phyloP scores from a whole-genome alignment of 1,140 invertebrate genomes.

The Choristoneura fumiferana region DNA sequence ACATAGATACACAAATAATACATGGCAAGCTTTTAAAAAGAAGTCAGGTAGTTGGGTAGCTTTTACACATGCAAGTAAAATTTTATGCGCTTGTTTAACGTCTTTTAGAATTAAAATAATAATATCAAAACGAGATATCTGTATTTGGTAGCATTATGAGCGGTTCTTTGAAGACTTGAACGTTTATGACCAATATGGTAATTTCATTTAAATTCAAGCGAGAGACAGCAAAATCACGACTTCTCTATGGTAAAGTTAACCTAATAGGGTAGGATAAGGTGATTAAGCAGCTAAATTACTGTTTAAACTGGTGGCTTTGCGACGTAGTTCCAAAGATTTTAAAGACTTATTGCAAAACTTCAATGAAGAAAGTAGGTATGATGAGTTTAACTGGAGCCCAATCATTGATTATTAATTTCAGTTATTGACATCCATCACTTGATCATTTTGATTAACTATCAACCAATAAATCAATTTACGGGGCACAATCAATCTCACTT shows the following conservation, averaged over 20 bases:
- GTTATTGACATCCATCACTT: conserved; percentile 4
- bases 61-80: background rate
- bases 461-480: conserved; percentile 8
- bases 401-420: background rate
- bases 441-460: conserved; percentile 7
- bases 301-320: background rate
- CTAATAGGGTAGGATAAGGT: background rate
- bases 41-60: no score
- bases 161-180: conserved; percentile 16
- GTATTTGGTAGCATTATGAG: background rate
- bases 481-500: conserved; percentile 7
- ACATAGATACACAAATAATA: no score
- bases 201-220: conserved; percentile 4
- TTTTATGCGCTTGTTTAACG: no score
- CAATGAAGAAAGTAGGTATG: background rate
- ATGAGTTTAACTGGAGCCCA: no score
- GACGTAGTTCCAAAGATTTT: no score
- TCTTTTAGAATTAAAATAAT: no score
- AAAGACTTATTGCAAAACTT: no score
- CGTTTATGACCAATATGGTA: conserved; percentile 1
- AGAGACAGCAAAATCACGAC: background rate
- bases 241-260: background rate
- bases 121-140: no score
- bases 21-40: no score
- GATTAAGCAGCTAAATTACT: background rate